Conservation (phyloP, 2,113 vertebrate genomes). For the Speoplatyrhinus poulsoni region DNA sequence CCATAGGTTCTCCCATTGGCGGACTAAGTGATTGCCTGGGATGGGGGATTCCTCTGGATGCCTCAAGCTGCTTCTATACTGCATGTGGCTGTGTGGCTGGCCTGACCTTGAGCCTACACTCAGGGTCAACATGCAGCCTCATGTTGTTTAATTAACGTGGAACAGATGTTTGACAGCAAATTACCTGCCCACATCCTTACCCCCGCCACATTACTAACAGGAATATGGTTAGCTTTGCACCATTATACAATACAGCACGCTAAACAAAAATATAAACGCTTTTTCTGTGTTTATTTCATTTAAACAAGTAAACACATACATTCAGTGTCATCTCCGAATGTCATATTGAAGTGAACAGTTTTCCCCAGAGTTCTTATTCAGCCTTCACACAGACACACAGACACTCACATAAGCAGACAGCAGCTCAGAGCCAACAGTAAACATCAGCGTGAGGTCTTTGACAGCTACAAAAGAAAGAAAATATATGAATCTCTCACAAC, state of each 20-base stretch:
- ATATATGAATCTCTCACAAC: neutral
- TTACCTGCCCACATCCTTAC: no score
- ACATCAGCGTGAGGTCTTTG: neutral
- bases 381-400: neutral
- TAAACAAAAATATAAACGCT: no score
- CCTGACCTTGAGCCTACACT: constrained; percentile 8
- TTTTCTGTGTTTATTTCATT: no score
- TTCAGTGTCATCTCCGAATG: neutral
- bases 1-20: no score
- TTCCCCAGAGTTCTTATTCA: neutral
- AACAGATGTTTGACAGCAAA: neutral
- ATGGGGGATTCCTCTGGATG: no score
- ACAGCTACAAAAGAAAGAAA: neutral
- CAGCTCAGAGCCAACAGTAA: neutral
- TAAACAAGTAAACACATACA: neutral
- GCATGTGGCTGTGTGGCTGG: neutral
- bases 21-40: no score
- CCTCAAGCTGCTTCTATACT: no score
- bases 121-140: neutral
- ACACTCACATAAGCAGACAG: no score
- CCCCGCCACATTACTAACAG: no score
- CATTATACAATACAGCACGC: no score
- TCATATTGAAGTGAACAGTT: neutral
- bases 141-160: neutral
- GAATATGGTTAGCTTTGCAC: no score